Evolutionary conservation across 1,140 invertebrate species (phyloP), one percentile per base, ranked within the genome.

Genomic region (Glossosoma conforme): DNA sequence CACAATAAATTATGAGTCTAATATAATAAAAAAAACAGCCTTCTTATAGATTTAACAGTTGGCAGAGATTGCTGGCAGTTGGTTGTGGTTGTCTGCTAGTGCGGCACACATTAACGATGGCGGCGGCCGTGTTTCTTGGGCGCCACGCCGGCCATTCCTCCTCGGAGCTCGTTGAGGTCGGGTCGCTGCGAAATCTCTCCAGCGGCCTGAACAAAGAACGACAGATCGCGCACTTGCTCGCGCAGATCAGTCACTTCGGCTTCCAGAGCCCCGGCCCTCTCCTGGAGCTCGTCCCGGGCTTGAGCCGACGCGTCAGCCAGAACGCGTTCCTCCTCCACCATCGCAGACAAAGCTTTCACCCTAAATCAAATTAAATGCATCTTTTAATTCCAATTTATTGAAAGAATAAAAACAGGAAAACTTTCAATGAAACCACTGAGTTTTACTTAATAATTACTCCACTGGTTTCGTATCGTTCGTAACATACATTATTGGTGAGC

Each of bases 171-270:
- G 24, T 48, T 17, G 38, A 37, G 54, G 37, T 58, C 51, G 11
- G 51, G 14, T 4, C 46, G 42, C n/a, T 44, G 50, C 51, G 63
- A 56, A 21, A 72, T 60, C 52, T 64, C 56, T 1, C 58, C 63
- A 9, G 70, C 86, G 8, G 92, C 93, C 60, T 97, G 91, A 44
- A 98, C 78, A 66, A 87, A 96, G 74, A 97, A 94, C 92, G 98
- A 96, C 1, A 99, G 74, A 78, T 98, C 95, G 10, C 90, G 75
- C 0, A 98, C 73, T 74, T 98, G 94, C 57, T 97, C 93, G 60
- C 87, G 82, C 8, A 98, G 74, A 11, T 95, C 92, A 0, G 65
- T 51, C 2, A 95, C 77, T 79, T 95, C 87, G 59, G 77, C 89
- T 38, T 33, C 40, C 55, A 55, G 10, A 13, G 65, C 77, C 60